Base-by-base conservation (phyloP, 2,113 vertebrate species). In the Siniperca chuatsi region DNA sequence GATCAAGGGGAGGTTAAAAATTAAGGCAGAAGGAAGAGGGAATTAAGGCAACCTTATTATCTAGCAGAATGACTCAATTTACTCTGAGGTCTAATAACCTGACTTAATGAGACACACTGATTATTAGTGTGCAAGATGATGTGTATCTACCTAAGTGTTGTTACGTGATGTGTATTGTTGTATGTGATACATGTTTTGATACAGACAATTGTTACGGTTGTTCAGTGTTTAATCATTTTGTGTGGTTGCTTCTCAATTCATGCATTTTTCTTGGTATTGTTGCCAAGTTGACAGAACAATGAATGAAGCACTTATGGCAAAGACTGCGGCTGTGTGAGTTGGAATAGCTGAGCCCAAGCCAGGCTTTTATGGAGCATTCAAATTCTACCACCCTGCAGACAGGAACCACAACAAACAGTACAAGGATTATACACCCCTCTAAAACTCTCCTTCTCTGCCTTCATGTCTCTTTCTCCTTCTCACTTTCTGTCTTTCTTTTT, bases 301-400 rank as follows among this genome's bases (percentile, higher is more conserved):
- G 58, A 82, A 82, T 46, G 61, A 79, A 62, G 57, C 71, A 67
- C 69, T 83, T 4, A 7, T 68, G 71, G 75, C 11, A 6, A 46
- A 66, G 23, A 33, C 83, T 83, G 81, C 60, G 80, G 69, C 55
- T 82, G 72, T 62, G 69, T 73, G 80, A 83, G 46, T 66, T 71
- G 48, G 76, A 54, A 84, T 86, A 62, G 58, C 67, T 52, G 85
- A 81, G 55, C 62, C 64, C 65, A 55, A 84, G 46, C 62, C 33
- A 75, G 50, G n/a, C 73, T 81, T 92, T 88, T 84, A 79, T 69
- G 10, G 50, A 57, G 65, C 6, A 16, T 87, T 84, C 42, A 77
- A 55, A 87, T 88, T 89, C 69, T 83, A 75, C 81, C 84, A 87
- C 73, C 86, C 89, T 78, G 89, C 84, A 90, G 81, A 86, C 86